Percentiles rank a stretch among this genome's conserved stretches.
Conservation (phyloP, 2,113 vertebrate genomes). For the Heteronetta atricapilla region DNA sequence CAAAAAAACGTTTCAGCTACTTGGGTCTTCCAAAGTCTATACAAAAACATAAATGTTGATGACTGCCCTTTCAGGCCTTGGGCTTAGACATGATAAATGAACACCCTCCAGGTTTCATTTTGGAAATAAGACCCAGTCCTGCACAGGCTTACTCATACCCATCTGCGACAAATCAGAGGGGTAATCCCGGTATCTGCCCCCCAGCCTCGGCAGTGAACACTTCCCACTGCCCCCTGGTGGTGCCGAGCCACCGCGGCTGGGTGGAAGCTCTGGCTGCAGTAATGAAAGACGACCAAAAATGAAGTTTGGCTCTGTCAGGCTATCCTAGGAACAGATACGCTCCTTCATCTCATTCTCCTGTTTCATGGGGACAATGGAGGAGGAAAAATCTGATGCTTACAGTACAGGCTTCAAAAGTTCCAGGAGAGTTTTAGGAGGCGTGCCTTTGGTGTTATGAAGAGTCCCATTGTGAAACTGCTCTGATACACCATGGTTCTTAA, state of each 20-base stretch:
- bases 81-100: slow-evolving; percentile 44
- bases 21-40: slow-evolving; percentile 17
- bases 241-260: neutral
- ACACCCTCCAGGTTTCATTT: slow-evolving; percentile 30
- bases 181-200: neutral
- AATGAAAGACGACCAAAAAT: neutral
- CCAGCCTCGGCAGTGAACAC: neutral
- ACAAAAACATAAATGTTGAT: neutral
- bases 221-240: neutral
- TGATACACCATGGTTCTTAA: neutral
- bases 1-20: slow-evolving; percentile 13
- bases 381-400: neutral
- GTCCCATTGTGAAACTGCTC: neutral
- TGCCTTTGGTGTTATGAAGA: neutral
- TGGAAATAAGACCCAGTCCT: slow-evolving; percentile 5
- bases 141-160: neutral
- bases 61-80: slow-evolving; percentile 29
- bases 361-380: neutral
- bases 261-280: neutral
- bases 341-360: neutral
- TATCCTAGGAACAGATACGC: neutral
- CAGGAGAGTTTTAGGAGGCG: neutral
- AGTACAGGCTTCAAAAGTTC: neutral
- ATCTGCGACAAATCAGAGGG: neutral
- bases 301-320: neutral